phyloP scores from a whole-genome alignment of 2,113 vertebrate species.

The Hassar affinis region DNA sequence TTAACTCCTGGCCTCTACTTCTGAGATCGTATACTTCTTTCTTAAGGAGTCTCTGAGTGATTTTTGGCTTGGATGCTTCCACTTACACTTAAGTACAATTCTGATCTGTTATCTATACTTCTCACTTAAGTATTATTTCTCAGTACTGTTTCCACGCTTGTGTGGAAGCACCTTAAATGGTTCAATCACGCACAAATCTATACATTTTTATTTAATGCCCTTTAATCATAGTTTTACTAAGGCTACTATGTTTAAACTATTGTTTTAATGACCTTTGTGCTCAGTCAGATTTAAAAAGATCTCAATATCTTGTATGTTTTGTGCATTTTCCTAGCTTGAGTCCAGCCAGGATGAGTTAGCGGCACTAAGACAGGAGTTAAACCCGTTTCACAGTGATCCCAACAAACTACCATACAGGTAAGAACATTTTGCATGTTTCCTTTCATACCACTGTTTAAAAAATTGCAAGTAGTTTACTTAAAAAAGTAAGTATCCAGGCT shows the following conservation, averaged over 20 bases:
- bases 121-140: not conserved
- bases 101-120: not conserved
- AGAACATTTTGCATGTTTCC: not conserved
- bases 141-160: not conserved
- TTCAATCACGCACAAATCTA: not conserved
- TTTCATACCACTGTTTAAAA: not conserved
- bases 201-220: not conserved
- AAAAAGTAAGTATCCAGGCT: too few species aligned
- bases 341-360: conserved; percentile 64
- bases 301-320: not conserved
- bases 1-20: not conserved
- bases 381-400: conserved; percentile 55
- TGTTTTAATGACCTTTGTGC: not conserved
- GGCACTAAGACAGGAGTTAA: conserved; percentile 63
- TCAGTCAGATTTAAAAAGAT: not conserved
- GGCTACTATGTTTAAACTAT: not conserved
- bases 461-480: too few species aligned
- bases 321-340: conserved; percentile 59
- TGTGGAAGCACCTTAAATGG: not conserved
- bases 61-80: not conserved
- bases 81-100: not conserved
- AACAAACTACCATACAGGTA: conserved; percentile 71
- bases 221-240: not conserved
- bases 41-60: not conserved
- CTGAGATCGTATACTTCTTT: not conserved